These are phyloP conservation scores for Athetis lepigone DNA, from an alignment of 2,888 invertebrate species.

Conservation along the genomic window DNA sequence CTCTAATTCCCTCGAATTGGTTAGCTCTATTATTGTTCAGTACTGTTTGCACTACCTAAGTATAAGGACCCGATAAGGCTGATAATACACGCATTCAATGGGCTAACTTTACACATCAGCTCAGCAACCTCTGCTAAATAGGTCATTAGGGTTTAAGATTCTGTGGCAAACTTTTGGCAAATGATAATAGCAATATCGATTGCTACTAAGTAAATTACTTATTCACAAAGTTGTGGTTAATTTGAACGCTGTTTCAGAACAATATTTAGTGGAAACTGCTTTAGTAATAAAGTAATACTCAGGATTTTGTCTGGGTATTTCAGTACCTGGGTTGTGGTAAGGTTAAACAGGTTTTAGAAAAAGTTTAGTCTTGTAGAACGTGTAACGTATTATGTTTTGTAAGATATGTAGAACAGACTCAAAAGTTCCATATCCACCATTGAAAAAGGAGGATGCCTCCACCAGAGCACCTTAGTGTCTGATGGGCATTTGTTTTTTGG, in stretches of 20 bases:
- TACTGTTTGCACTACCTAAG: constrained; percentile 17
- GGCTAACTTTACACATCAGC: constrained; percentile 18
- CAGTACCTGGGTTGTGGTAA: background rate
- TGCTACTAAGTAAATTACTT: too few relatives aligned
- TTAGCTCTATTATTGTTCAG: constrained; percentile 10
- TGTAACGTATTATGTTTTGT: too few relatives aligned
- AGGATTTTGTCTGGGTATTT: background rate
- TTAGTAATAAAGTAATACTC: background rate
- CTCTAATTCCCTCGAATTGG: background rate
- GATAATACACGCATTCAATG: constrained; percentile 1
- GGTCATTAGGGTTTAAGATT: constrained; percentile 10
- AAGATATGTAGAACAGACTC: too few relatives aligned
- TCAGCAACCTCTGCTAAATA: constrained; percentile 4
- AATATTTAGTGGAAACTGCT: background rate
- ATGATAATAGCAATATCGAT: constrained; percentile 6
- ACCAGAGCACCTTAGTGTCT: too few relatives aligned
- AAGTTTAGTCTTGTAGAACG: too few relatives aligned
- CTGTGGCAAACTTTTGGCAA: background rate
- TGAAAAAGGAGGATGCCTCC: too few relatives aligned
- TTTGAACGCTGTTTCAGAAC: background rate
- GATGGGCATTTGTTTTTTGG: too few relatives aligned
- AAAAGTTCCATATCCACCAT: too few relatives aligned
- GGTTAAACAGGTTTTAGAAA: background rate
- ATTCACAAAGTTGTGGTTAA: background rate
- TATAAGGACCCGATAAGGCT: background rate